Evolutionary conservation across 92 coral and sea anemone genomes (phyloP).

Genomic region (Palythoa grandiflora): DNA sequence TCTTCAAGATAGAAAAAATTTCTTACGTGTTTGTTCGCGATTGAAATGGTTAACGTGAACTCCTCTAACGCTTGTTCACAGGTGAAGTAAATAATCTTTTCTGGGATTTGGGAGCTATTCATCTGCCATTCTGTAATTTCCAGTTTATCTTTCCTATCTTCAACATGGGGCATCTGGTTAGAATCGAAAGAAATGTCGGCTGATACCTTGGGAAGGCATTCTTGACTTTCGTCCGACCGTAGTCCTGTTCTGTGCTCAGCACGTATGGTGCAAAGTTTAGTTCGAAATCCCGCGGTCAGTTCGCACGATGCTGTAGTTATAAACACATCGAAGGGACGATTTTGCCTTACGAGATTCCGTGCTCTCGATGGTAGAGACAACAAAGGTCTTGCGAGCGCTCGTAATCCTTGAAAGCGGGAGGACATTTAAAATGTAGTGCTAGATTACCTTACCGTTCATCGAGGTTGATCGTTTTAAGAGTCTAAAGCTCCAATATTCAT

Average conservation of each 20-base stretch:
- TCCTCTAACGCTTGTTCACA: not conserved
- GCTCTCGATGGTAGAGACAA: not conserved
- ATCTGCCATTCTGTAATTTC: not conserved
- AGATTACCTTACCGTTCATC: not conserved
- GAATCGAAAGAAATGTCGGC: not conserved
- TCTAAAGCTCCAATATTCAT: not conserved
- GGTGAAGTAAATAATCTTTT: not conserved
- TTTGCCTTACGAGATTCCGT: not conserved
- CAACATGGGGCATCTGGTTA: not conserved
- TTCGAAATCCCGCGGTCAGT: not conserved
- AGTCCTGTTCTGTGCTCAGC: not conserved
- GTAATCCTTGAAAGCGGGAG: not conserved
- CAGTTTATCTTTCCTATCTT: not conserved
- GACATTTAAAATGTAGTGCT: not conserved
- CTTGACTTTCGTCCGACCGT: conserved; percentile 12
- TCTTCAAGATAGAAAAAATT: not conserved
- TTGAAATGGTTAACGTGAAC: not conserved
- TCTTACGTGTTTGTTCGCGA: not conserved
- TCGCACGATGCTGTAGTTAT: conserved; percentile 15
- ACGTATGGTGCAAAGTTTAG: conserved; percentile 11
- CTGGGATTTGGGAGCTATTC: not conserved
- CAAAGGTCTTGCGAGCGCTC: not conserved
- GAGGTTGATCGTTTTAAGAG: not conserved
- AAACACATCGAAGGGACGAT: not conserved
- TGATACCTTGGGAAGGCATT: conserved; percentile 11